Evolutionary conservation across 2,113 vertebrate genomes (phyloP), one percentile per base, ranked within the genome.

Genomic region (Cynoglossus semilaevis): DNA sequence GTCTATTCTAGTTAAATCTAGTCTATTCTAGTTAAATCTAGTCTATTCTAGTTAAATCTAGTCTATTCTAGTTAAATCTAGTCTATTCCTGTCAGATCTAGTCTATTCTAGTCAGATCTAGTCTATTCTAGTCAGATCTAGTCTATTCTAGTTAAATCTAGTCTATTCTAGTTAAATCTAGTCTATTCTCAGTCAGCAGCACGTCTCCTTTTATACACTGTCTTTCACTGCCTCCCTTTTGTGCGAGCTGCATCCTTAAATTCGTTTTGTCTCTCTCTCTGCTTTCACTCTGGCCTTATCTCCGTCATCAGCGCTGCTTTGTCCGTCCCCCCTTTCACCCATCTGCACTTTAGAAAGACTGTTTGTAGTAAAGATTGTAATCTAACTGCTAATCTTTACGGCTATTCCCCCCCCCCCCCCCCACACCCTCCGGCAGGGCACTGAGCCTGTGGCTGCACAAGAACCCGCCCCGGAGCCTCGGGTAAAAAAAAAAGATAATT

Each of bases 331-430:
- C 67, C 83, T 79, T 74, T 72, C 74, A 54, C 75, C 67, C 74
- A 47, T 63, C 53, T 58, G n/a, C 82, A 67, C 72, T 59, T n/a
- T 49, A 38, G 67, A 76, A 51, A 76, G 70, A 76, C 74, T 83
- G 77, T 87, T 86, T 87, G 85, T 74, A 79, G 80, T 85, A 80
- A 87, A 86, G 82, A 87, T 85, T 71, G 55, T 63, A 81, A 87
- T 89, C 87, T 85, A 81, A 85, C 72, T 67, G 76, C 80, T 86
- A 84, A 87, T 89, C 85, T 89, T 86, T 84, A 85, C 61, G 79
- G 72, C 64, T 51, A 77, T 83, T 9, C 74, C 86, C 86, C 71
- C 67, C 4, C n/a, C n/a, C n/a, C n/a, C n/a, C n/a, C n/a, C n/a
- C n/a, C n/a, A n/a, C n/a, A n/a, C n/a, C n/a, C n/a, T n/a, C n/a